Percentiles rank a stretch among this genome's conserved stretches.
Evolutionary conservation across 2,888 invertebrate species (phyloP).

Genomic region (Adelphocoris suturalis): DNA sequence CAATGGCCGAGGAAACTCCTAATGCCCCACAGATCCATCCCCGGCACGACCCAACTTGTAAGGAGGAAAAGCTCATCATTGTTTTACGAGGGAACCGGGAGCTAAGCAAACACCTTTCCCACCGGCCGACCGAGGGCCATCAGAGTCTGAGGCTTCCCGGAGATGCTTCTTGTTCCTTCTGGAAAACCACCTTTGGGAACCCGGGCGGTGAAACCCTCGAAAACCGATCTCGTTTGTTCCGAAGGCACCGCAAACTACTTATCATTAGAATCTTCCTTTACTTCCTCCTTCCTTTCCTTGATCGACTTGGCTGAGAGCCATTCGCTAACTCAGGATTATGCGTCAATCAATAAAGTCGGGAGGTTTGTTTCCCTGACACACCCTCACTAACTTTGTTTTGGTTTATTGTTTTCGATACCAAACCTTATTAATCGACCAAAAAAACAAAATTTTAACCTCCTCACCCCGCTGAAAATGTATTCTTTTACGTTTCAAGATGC

Average conservation of each 20-base stretch:
- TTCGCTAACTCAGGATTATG: slow-evolving; percentile 39
- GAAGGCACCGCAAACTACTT: slow-evolving; percentile 36
- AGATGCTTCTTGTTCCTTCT: background rate
- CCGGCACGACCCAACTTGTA: slow-evolving; percentile 34
- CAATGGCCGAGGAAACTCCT: slow-evolving; percentile 32
- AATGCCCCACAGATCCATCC: slow-evolving; percentile 28
- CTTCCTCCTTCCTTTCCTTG: slow-evolving; percentile 37
- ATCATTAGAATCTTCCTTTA: slow-evolving; percentile 52
- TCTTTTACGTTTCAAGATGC: no score
- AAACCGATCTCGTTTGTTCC: slow-evolving; percentile 54
- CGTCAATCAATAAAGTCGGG: slow-evolving; percentile 48
- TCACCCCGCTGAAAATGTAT: no score
- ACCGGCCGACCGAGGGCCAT: slow-evolving; percentile 19
- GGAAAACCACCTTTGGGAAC: slow-evolving; percentile 33
- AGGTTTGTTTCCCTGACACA: background rate
- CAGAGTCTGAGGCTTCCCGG: slow-evolving; percentile 20
- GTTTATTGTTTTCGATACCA: background rate
- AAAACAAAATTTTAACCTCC: no score
- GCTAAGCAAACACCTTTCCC: slow-evolving; percentile 39
- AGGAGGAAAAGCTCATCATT: slow-evolving; percentile 67
- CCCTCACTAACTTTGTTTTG: background rate
- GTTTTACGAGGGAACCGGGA: slow-evolving; percentile 67
- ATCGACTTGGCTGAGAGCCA: slow-evolving; percentile 43
- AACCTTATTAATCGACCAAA: no score
- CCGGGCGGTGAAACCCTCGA: slow-evolving; percentile 11